Conservation (phyloP, 2,888 invertebrate species). For the Apodemia mormo region DNA sequence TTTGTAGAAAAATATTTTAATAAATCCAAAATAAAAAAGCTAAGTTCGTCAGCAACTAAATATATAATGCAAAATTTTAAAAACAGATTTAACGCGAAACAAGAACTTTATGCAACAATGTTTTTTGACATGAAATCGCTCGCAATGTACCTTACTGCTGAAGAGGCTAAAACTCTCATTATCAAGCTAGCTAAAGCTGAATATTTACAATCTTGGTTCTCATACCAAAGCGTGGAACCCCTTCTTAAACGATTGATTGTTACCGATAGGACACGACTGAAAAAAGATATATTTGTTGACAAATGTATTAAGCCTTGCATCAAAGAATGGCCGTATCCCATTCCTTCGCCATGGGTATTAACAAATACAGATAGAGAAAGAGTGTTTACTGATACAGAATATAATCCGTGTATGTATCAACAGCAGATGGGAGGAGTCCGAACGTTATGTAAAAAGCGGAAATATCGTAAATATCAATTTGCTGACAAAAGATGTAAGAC, state of each 20-base stretch:
- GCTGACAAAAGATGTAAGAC: slow-evolving; percentile 32
- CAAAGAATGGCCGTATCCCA: slow-evolving; percentile 47
- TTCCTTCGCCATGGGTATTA: slow-evolving; percentile 35
- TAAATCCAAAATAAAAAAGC: slow-evolving; percentile 28
- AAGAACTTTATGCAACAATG: slow-evolving; percentile 51
- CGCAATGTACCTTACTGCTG: slow-evolving; percentile 45
- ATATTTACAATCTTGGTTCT: slow-evolving; percentile 49
- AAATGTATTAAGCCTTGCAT: slow-evolving; percentile 46
- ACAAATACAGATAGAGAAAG: slow-evolving; percentile 36
- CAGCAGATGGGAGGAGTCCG: neutral
- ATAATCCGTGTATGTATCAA: slow-evolving; percentile 11
- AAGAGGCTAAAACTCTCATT: slow-evolving; percentile 52
- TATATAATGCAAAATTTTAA: slow-evolving; percentile 50
- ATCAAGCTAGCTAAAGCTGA: slow-evolving; percentile 49
- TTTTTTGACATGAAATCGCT: slow-evolving; percentile 50
- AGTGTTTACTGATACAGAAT: slow-evolving; percentile 44
- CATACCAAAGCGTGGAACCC: slow-evolving; percentile 53
- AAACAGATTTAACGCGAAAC: slow-evolving; percentile 47
- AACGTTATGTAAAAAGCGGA: neutral
- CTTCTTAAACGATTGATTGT: slow-evolving; percentile 48
- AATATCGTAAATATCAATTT: slow-evolving; percentile 14
- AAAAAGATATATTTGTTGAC: slow-evolving; percentile 52
- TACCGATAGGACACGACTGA: slow-evolving; percentile 46
- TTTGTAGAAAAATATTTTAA: slow-evolving; percentile 52
- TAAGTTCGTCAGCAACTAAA: slow-evolving; percentile 46